A percentile compares a stretch with the other conserved stretches of the same genome.
Conservation (phyloP, 2,888 invertebrate genomes). For the Byasa hedistus region DNA sequence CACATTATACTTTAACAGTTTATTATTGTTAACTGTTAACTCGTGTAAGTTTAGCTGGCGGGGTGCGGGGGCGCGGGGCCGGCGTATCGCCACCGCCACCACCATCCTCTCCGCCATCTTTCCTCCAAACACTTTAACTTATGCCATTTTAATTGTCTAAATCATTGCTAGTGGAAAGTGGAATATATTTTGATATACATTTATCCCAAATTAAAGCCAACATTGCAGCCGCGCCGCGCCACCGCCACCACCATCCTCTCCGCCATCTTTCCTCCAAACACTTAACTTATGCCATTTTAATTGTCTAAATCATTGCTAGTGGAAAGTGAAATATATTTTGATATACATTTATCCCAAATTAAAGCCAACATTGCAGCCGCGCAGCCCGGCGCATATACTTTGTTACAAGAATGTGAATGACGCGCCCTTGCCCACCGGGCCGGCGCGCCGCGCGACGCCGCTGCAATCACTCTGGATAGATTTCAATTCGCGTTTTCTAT, state of each 20-base stretch:
- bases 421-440: too few species aligned
- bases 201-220: too few species aligned
- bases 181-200: too few species aligned
- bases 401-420: too few species aligned
- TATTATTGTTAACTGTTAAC: constrained; percentile 72
- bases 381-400: too few species aligned
- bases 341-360: too few species aligned
- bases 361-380: neutral
- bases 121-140: constrained; percentile 35
- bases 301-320: neutral
- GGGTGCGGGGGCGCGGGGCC: constrained; percentile 22
- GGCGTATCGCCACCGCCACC: too few species aligned
- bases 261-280: constrained; percentile 36
- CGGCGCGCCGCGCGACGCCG: too few species aligned
- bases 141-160: neutral
- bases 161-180: neutral
- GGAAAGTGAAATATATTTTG: neutral
- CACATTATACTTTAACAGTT: constrained; percentile 66
- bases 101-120: constrained; percentile 24
- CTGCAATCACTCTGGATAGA: too few species aligned
- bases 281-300: neutral
- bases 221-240: neutral
- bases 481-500: too few species aligned
- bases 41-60: constrained; percentile 44
- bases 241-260: too few species aligned